Percentiles rank a stretch among this genome's conserved stretches.
Evolutionary conservation across 2,797 vertebrate genomes (phyloP).

Genomic region (Macropus fuliginosus): DNA sequence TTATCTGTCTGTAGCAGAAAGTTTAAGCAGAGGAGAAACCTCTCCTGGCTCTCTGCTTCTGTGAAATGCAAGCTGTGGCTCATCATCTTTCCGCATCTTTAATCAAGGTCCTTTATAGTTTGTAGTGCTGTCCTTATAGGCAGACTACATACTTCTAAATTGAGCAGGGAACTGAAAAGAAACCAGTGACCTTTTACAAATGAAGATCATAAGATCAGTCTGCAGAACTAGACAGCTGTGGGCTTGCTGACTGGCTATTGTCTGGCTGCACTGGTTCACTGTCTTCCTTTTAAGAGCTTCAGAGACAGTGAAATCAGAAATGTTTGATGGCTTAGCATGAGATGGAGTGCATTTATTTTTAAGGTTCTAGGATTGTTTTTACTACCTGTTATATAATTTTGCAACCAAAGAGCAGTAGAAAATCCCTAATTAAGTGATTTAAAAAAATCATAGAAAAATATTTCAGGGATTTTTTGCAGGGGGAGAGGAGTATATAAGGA

Average conservation of each 20-base stretch:
- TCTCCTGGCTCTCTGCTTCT: slow-evolving; percentile 65
- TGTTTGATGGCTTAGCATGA: background rate
- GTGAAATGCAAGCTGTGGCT: slow-evolving; percentile 73
- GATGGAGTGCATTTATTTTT: slow-evolving; percentile 34
- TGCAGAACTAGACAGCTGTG: slow-evolving; percentile 77
- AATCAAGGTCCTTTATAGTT: slow-evolving; percentile 23
- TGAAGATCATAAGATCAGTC: slow-evolving; percentile 72
- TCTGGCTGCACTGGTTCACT: slow-evolving; percentile 70
- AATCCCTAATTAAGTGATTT: background rate
- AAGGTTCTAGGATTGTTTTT: slow-evolving; percentile 1
- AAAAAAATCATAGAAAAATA: background rate
- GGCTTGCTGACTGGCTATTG: slow-evolving; percentile 76
- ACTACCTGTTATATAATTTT: background rate
- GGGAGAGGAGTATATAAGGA: background rate
- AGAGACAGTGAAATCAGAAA: slow-evolving; percentile 60
- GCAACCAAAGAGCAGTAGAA: background rate
- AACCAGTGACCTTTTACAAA: slow-evolving; percentile 77
- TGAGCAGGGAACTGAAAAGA: slow-evolving; percentile 67
- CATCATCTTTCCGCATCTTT: slow-evolving; percentile 65
- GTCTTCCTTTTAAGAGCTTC: slow-evolving; percentile 73
- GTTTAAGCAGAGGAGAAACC: background rate
- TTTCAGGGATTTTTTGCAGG: background rate
- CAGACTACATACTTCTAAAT: slow-evolving; percentile 44
- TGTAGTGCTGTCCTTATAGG: slow-evolving; percentile 40
- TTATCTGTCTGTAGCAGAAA: slow-evolving; percentile 3